These are phyloP conservation scores for Pseudocheirus occidentalis DNA, from an alignment of 2,797 vertebrate species.

Conservation along the genomic window DNA sequence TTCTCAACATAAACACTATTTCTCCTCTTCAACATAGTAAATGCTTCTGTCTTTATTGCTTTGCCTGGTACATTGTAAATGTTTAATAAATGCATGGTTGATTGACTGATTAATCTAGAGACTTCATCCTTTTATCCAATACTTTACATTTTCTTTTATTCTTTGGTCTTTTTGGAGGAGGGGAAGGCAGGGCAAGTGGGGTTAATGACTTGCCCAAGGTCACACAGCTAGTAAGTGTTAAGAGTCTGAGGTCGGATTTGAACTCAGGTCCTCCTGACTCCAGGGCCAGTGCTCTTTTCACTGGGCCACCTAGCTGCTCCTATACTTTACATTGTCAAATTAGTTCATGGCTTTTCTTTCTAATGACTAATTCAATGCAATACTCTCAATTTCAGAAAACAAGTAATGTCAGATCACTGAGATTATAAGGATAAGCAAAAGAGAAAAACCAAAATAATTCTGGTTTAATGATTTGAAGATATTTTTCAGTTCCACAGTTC, in stretches of 20 bases:
- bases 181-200: too few species aligned
- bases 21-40: not conserved
- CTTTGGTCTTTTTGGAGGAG: too few species aligned
- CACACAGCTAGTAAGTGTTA: too few species aligned
- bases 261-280: too few species aligned
- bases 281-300: too few species aligned
- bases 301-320: too few species aligned
- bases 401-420: slow-evolving; percentile 26
- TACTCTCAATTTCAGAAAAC: not conserved
- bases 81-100: not conserved
- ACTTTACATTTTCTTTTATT: not conserved
- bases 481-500: not conserved
- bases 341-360: not conserved
- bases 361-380: not conserved
- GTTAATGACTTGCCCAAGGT: too few species aligned
- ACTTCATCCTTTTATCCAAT: not conserved
- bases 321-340: not conserved
- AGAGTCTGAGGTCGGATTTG: too few species aligned
- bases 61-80: not conserved
- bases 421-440: not conserved
- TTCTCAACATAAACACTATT: not conserved
- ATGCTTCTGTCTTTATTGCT: not conserved
- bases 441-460: not conserved
- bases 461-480: not conserved
- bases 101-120: not conserved